Evolutionary conservation across 64 coral and sea anemone species (phyloP).

Genomic region (Astreopora myriophthalma): DNA sequence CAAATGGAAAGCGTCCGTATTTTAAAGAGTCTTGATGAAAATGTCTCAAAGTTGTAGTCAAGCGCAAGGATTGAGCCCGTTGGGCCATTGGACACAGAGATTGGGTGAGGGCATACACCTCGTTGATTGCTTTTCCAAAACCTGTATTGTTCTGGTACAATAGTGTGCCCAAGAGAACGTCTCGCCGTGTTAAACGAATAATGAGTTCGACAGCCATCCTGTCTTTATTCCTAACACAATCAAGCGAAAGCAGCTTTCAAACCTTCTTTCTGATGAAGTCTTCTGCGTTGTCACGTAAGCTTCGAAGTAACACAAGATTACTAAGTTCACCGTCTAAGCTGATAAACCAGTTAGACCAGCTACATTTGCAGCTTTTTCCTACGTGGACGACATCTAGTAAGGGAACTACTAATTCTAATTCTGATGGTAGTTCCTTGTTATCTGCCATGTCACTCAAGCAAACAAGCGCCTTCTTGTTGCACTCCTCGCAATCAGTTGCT

Average conservation of each 20-base stretch:
- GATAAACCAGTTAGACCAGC: conserved; percentile 46
- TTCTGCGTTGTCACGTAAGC: conserved; percentile 22
- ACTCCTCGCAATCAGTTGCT: conserved; percentile 36
- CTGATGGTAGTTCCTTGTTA: background rate
- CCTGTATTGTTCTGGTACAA: conserved; percentile 63
- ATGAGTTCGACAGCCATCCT: conserved; percentile 52
- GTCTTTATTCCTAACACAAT: conserved; percentile 40
- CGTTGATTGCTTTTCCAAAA: conserved; percentile 45
- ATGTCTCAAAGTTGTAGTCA: conserved; percentile 37
- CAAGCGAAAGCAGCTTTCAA: conserved; percentile 23
- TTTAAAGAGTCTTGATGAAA: conserved; percentile 6
- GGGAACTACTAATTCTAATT: conserved; percentile 6
- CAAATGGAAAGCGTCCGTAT: too few species aligned
- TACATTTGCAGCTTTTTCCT: conserved; percentile 57
- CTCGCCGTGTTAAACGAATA: conserved; percentile 36
- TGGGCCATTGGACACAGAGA: background rate
- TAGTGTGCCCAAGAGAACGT: conserved; percentile 40
- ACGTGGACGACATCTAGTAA: conserved; percentile 60
- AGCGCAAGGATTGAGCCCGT: conserved; percentile 22
- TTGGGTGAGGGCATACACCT: conserved; percentile 25
- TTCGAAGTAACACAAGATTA: conserved; percentile 31
- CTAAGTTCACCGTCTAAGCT: conserved; percentile 42
- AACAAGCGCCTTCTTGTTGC: conserved; percentile 1
- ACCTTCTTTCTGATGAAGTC: background rate
- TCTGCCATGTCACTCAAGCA: background rate